Conservation (phyloP, 2,113 vertebrate genomes). For the Microtus montanus region DNA sequence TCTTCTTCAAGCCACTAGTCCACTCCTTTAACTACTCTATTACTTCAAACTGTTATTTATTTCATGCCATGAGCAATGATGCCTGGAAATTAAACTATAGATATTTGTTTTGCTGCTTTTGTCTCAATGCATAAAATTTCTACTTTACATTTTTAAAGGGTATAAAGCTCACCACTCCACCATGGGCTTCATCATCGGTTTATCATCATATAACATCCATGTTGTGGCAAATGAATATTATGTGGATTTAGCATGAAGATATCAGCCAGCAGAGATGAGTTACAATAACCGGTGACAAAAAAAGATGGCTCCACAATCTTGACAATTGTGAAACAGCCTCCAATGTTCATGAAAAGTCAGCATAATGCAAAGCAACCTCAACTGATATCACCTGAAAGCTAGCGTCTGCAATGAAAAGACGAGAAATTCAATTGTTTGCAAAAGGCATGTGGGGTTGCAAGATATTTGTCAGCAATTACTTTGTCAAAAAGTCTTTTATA, state of each 20-base stretch:
- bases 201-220: conserved; percentile 3
- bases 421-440: conserved; percentile 71
- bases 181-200: conserved; percentile 15
- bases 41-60: conserved; percentile 62
- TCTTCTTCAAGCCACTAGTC: conserved; percentile 45
- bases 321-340: conserved; percentile 57
- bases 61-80: conserved; percentile 59
- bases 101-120: conserved; percentile 63
- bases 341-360: conserved; percentile 60
- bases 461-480: conserved; percentile 73
- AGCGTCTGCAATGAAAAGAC: conserved; percentile 11
- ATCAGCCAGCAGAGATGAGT: not conserved
- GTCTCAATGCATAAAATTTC: conserved; percentile 54
- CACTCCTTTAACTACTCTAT: conserved; percentile 40
- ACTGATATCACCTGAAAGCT: conserved; percentile 54
- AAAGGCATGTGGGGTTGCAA: conserved; percentile 58
- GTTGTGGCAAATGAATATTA: conserved; percentile 44
- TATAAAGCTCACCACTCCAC: conserved; percentile 27
- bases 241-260: conserved; percentile 38
- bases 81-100: conserved; percentile 63
- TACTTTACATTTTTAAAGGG: conserved; percentile 40
- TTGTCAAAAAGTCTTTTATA: conserved; percentile 68
- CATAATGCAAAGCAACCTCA: not conserved
- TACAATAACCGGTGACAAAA: not conserved
- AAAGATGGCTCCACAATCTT: not conserved